Evolutionary conservation across 2,797 vertebrate genomes (phyloP), one percentile per base, ranked within the genome.

Genomic region (Astyanax mexicanus): DNA sequence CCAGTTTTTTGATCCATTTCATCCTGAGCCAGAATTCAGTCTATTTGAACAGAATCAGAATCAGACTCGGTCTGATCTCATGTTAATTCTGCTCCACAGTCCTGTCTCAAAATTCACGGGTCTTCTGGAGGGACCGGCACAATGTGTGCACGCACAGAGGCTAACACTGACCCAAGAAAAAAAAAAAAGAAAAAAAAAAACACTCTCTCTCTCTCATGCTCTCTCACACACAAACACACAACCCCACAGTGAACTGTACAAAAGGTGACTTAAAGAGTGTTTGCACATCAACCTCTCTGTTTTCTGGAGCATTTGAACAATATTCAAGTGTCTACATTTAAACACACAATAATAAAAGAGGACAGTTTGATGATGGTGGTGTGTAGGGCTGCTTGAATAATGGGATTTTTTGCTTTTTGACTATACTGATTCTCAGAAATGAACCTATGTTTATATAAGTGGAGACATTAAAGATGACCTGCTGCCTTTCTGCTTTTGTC

Each of bases 11-110:
- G 65, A 82, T 77, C 67, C 21, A 71, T 66, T 80, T 81, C 66
- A 80, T 62, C 79, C 69, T 70, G 71, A 47, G 29, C 84, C 23
- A 75, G 71, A 3, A n/a, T 81, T 76, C 80, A 80, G 80, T 80
- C 71, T 66, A 45, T 45, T 80, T 82, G 62, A 69, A 62, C 37
- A 78, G 85, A 85, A 78, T 72, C 38, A 78, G 85, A 84, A 75
- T 72, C 21, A 37, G 37, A 77, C 58, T 42, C 29, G 54, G 45
- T 49, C 32, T 23, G 6, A 27, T 65, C 7, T 17, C 23, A 4
- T 29, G n/a, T 47, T 19, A 38, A 42, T 70, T 44, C 52, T 40
- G 32, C 45, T 69, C 71, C 70, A 54, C 64, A 55, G 15, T 78
- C 54, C 60, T 2, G 49, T 40, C n/a, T 51, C 74, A 42, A 27